Evolutionary conservation across 92 coral and sea anemone species (phyloP), one percentile per base, ranked within the genome.

Genomic region (Parazoanthus darwini): DNA sequence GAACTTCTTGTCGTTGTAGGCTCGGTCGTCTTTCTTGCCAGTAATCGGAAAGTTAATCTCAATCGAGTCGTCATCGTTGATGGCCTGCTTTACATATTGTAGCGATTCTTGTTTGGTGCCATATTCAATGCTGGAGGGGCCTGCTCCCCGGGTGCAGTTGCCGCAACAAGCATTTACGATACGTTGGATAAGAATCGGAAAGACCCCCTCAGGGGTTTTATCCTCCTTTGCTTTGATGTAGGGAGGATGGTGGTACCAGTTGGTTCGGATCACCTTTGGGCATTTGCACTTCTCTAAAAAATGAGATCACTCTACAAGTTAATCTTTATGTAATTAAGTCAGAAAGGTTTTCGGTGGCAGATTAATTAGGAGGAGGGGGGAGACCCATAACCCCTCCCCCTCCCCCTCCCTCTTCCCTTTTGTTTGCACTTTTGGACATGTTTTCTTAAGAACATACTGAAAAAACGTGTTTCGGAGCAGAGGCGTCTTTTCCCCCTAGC

Each of bases 11-110:
- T 87, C 89, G 82, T 96, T 96, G 87, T 89, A 96, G 23, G 70
- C 74, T 5, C 94, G 92, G 86, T 96, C 98, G 13, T 91, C 96
- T 80, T 92, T 91, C 87, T 94, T 95, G 22, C 99, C 99, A 51
- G 96, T 89, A 65, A 96, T 95, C 15, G 99, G 99, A 63, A 96
- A 96, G 58, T 96, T 93, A 23, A 96, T 92, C 51, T 95, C 93
- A n/a, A 88, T 88, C 3, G 58, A n/a, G 9, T 88, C 48, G 8
- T 79, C 75, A 39, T 93, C 38, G 68, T 56, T 80, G 15, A 90
- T 80, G 16, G 80, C 46, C 5, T 82, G 63, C 82, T 93, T 96
- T 1, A 95, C 94, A 6, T 68, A 81, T 9, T 87, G 95, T 25
- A 93, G 74, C 8, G 94, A 85, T 0, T 79, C 79, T 74, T 92